Base-by-base conservation (phyloP, 2,888 invertebrate genomes). In the Cerceris ruficornis region DNA sequence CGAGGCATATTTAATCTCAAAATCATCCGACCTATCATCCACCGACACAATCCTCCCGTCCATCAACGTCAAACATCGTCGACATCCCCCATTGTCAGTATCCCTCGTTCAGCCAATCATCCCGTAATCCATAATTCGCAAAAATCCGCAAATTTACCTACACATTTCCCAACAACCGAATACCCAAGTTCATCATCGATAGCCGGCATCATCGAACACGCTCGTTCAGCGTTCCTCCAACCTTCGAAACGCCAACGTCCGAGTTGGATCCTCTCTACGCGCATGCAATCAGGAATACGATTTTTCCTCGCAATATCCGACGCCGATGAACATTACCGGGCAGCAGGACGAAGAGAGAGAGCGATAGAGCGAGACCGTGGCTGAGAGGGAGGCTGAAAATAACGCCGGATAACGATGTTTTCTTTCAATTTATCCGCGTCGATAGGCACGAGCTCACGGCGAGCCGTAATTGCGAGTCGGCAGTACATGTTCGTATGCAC, bases 391-490 rank as follows among this genome's bases (percentile, higher is more conserved):
- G 57, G 61, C 62, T 82, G 81, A 78, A 84, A 82, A 78, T 82
- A 84, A 81, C 73, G 59, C 65, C 46, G 79, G 69, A 71, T 79
- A 81, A 84, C 79, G 84, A 84, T 84, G 75, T 80, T 84, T 84
- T 77, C 84, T 80, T 84, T 84, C 80, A 77, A 84, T 84, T 78
- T 82, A 76, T 69, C 76, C 77, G 75, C 77, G 72, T 77, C 77
- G 77, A 83, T 75, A 62, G 74, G 73, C 55, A 75, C 66, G 50
- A 52, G 54, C 73, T 55, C 69, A 67, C 28, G 14, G 13, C 7
- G 46, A 57, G 17, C 5, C 59, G 67, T 78, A 76, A 78, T 78
- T 79, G 76, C 72, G 76, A 46, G 68, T 39, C 46, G 58, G n/a
- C 41, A 46, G 59, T 59, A 54, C 69, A 57, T 39, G 55, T 7